Percentiles rank a stretch among this genome's conserved stretches.
Evolutionary conservation across 2,888 invertebrate species (phyloP).

Genomic region (Lasioglossum calceatum): DNA sequence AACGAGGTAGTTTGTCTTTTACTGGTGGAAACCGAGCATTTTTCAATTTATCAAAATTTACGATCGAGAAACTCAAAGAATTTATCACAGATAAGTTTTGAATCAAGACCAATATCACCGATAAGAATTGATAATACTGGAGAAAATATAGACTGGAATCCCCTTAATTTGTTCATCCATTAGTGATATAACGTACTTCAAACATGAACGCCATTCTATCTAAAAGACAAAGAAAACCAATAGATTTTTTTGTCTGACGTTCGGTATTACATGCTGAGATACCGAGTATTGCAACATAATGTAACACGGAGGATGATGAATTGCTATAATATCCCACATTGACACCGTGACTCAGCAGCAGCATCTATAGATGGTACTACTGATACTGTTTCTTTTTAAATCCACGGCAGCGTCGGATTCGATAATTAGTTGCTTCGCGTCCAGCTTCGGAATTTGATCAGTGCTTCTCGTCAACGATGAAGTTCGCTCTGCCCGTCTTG

Average conservation of each 20-base stretch:
- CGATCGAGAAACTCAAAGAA: too few relatives aligned
- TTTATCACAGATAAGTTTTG: too few relatives aligned
- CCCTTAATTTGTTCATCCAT: too few relatives aligned
- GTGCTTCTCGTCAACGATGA: slow-evolving; percentile 13
- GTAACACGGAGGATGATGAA: neutral
- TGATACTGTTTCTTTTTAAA: neutral
- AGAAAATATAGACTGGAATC: too few relatives aligned
- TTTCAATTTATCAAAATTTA: too few relatives aligned
- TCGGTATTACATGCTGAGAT: neutral
- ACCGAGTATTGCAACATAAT: neutral
- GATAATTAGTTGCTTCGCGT: neutral
- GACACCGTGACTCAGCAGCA: neutral
- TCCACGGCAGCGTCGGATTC: fast-evolving
- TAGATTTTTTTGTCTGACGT: neutral
- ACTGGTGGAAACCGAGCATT: too few relatives aligned
- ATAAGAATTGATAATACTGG: too few relatives aligned
- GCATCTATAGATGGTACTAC: neutral
- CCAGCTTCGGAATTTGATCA: fast-evolving
- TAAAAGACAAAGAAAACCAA: too few relatives aligned
- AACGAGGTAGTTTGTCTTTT: too few relatives aligned
- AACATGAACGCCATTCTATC: too few relatives aligned
- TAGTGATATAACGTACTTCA: neutral
- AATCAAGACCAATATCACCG: too few relatives aligned
- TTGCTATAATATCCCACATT: neutral
- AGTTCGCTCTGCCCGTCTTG: neutral